phyloP scores from a whole-genome alignment of 2,888 invertebrate genomes.

The Scelioninae gen. 1 region DNA sequence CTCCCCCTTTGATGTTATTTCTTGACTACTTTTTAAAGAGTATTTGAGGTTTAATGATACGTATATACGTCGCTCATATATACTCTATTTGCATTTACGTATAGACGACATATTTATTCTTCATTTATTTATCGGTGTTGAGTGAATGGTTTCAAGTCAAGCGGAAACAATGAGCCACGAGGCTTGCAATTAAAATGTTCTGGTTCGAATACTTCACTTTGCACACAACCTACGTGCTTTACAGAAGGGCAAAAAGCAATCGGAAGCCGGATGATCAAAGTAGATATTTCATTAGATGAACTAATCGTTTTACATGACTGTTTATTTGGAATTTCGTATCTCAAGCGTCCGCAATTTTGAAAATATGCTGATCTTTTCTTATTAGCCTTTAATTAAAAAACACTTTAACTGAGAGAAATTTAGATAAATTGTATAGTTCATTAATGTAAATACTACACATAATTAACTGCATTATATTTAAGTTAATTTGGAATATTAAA shows the following conservation, averaged over 20 bases:
- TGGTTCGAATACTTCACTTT: slow-evolving; percentile 81
- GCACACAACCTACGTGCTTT: slow-evolving; percentile 69
- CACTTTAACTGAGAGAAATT: no score
- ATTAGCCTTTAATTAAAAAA: slow-evolving; percentile 40
- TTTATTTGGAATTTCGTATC: slow-evolving; percentile 65
- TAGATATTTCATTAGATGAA: slow-evolving; percentile 83
- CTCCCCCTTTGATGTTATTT: no score
- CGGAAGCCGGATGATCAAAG: slow-evolving; percentile 81
- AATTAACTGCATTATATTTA: no score
- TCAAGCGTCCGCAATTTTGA: slow-evolving; percentile 35
- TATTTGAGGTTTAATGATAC: no score
- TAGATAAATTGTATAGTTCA: no score
- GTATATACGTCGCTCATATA: no score
- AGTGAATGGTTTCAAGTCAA: slow-evolving; percentile 72
- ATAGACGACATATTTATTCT: slow-evolving; percentile 42
- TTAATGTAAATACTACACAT: no score
- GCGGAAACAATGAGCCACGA: slow-evolving; percentile 80
- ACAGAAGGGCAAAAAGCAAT: slow-evolving; percentile 72
- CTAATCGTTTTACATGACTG: slow-evolving; percentile 78
- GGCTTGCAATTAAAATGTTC: slow-evolving; percentile 83
- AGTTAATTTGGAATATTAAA: no score
- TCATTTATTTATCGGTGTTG: slow-evolving; percentile 36
- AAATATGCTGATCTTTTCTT: slow-evolving; percentile 24
- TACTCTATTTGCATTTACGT: no score
- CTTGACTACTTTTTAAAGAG: no score